Conservation (phyloP, 2,888 invertebrate genomes). For the Serripes groenlandicus region DNA sequence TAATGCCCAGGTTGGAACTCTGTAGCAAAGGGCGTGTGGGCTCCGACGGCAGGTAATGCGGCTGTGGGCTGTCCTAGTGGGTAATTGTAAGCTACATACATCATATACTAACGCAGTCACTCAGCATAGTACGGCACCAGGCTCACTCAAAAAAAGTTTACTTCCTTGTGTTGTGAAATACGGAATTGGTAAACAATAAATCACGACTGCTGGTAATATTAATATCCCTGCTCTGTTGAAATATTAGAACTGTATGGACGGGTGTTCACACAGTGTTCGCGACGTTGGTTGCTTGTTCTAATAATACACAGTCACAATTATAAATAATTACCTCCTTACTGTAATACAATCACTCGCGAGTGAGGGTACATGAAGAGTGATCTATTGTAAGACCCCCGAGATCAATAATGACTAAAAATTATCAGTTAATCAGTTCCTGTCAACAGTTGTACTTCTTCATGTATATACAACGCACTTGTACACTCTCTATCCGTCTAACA, state of each 20-base stretch:
- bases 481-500: constrained; percentile 15
- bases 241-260: constrained; percentile 1
- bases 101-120: constrained; percentile 47
- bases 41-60: constrained; percentile 52
- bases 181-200: not conserved
- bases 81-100: constrained; percentile 66
- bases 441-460: constrained; percentile 23
- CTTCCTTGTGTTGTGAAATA: constrained; percentile 3
- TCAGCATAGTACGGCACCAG: constrained; percentile 52
- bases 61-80: constrained; percentile 56
- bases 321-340: constrained; percentile 15
- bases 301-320: not conserved
- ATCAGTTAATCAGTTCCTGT: constrained; percentile 63
- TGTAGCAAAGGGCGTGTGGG: constrained; percentile 44
- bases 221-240: too few relatives aligned
- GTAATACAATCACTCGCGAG: constrained; percentile 47
- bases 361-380: constrained; percentile 41
- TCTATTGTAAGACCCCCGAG: constrained; percentile 45
- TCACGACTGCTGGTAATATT: too few relatives aligned
- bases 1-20: constrained; percentile 52
- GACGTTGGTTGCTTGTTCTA: not conserved
- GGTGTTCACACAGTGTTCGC: not conserved
- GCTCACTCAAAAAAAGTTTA: not conserved
- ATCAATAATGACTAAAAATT: constrained; percentile 60
- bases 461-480: constrained; percentile 15